These are phyloP conservation scores for Lepidothrix coronata DNA, from an alignment of 2,113 vertebrate species.

Conservation along the genomic window DNA sequence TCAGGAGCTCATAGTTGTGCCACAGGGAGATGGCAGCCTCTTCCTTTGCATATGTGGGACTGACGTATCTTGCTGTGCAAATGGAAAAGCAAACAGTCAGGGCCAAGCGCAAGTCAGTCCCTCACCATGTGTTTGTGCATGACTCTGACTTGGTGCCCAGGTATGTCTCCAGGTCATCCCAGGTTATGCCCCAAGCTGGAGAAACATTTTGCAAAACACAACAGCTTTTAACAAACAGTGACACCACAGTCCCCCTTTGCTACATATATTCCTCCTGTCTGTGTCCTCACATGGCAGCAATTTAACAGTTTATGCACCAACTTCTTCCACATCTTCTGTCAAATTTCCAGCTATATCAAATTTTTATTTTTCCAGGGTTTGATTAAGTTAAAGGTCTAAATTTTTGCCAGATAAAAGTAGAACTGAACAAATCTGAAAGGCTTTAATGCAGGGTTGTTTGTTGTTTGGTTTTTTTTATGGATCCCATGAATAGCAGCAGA, in stretches of 20 bases:
- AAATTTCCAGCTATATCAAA: not conserved
- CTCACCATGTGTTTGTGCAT: slow-evolving; percentile 77
- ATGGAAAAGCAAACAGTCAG: slow-evolving; percentile 66
- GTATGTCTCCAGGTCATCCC: slow-evolving; percentile 65
- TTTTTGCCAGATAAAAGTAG: not conserved
- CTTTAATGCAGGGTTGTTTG: no score
- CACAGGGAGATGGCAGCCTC: not conserved
- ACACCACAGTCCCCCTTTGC: not conserved
- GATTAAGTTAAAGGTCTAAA: not conserved
- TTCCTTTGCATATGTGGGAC: not conserved
- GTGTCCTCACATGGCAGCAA: not conserved
- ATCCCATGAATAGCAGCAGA: not conserved
- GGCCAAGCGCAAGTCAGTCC: slow-evolving; percentile 76
- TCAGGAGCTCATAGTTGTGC: rapidly evolving
- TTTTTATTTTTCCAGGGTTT: not conserved
- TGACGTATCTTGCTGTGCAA: not conserved
- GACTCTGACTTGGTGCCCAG: slow-evolving; percentile 83
- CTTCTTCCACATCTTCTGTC: not conserved
- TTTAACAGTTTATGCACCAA: not conserved
- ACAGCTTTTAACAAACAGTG: slow-evolving; percentile 63
- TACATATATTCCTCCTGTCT: not conserved
- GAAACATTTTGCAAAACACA: not conserved
- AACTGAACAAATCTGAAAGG: not conserved
- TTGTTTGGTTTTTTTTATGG: not conserved
- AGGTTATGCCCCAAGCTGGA: not conserved